A percentile compares a stretch with the other conserved stretches of the same genome.
These are phyloP conservation scores for Lepus europaeus DNA, from an alignment of 2,113 vertebrate genomes.

Conservation along the genomic window DNA sequence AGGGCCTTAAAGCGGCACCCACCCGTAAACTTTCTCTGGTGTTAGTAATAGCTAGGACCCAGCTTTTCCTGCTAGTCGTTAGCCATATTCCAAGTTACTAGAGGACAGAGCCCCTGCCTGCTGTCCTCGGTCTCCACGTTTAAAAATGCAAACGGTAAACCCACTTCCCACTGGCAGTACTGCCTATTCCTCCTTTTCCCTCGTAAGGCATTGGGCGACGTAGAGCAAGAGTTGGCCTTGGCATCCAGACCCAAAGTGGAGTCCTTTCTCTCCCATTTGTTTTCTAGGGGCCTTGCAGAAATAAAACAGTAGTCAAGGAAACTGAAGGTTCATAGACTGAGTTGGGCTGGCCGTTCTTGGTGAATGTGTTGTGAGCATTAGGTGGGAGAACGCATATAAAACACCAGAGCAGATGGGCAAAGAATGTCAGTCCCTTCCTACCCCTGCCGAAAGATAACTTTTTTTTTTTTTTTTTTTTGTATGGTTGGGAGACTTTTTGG, in stretches of 20 bases:
- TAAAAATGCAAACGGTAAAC: background rate
- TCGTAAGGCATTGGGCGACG: background rate
- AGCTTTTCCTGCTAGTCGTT: background rate
- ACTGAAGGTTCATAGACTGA: background rate
- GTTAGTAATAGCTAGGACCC: background rate
- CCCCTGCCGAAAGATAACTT: background rate
- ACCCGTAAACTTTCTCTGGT: background rate
- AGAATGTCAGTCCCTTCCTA: background rate
- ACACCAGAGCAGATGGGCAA: background rate
- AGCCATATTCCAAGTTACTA: background rate
- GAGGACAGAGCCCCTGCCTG: background rate
- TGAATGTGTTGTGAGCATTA: background rate
- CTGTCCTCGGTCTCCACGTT: background rate
- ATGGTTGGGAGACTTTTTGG: background rate
- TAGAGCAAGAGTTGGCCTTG: background rate
- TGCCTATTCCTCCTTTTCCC: background rate
- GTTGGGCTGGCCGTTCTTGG: background rate
- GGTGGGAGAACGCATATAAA: background rate
- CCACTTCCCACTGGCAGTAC: background rate
- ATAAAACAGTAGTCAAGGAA: background rate
- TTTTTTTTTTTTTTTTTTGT: background rate
- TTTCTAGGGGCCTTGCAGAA: background rate
- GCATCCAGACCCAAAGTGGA: background rate
- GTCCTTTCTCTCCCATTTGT: background rate
- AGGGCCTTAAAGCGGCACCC: background rate